Conservation (phyloP, 2,797 vertebrate species). For the Trachops cirrhosus region DNA sequence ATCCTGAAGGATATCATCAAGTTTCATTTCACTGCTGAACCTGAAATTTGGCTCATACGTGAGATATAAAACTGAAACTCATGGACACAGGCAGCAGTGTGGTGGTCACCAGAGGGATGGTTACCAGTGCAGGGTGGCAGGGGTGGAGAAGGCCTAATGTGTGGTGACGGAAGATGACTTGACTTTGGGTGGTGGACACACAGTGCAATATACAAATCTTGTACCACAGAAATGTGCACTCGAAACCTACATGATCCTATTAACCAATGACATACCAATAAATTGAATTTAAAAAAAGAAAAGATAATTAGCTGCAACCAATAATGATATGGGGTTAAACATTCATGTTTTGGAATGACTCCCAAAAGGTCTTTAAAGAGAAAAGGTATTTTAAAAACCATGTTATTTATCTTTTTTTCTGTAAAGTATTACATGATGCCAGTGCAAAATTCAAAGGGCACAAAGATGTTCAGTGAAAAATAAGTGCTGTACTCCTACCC, state of each 20-base stretch:
- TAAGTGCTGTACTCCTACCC: neutral
- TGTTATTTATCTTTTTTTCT: neutral
- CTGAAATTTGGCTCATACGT: neutral
- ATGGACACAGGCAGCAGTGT: neutral
- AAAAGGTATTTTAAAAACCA: neutral
- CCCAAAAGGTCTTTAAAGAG: neutral
- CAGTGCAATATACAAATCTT: neutral
- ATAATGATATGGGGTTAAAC: neutral
- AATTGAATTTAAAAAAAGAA: neutral
- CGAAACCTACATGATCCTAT: neutral
- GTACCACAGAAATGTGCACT: neutral
- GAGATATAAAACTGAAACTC: neutral
- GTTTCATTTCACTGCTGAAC: neutral
- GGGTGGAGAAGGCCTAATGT: neutral
- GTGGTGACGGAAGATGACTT: neutral
- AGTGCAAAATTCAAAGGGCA: neutral
- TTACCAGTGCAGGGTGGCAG: neutral
- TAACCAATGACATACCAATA: neutral
- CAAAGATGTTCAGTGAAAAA: neutral
- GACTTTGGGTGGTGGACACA: neutral
- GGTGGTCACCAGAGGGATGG: neutral
- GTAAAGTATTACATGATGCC: neutral
- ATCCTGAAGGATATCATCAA: neutral
- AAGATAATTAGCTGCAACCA: neutral
- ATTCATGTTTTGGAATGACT: neutral